Conservation (phyloP, 2,888 invertebrate genomes). For the Stratiomys singularior region DNA sequence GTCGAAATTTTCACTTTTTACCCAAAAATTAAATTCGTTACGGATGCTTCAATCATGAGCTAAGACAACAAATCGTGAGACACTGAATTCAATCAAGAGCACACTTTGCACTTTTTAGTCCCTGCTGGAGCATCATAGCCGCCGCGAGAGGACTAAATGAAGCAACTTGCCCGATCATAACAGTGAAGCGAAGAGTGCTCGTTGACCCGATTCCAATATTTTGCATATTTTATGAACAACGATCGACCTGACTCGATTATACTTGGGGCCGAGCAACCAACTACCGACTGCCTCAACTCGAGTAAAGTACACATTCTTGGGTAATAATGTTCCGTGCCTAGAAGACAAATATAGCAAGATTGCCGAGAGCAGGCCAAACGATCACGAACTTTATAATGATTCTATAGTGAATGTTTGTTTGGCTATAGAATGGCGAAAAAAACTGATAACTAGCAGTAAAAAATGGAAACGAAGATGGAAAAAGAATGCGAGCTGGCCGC, state of each 20-base stretch:
- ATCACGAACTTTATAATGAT: slow-evolving; percentile 49
- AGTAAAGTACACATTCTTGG: slow-evolving; percentile 33
- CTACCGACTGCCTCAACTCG: slow-evolving; percentile 1
- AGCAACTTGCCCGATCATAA: slow-evolving; percentile 17
- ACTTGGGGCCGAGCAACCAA: neutral
- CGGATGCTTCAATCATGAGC: too few relatives aligned
- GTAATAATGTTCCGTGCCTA: slow-evolving; percentile 36
- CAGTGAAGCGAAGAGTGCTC: slow-evolving; percentile 14
- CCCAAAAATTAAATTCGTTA: too few relatives aligned
- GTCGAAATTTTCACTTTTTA: too few relatives aligned
- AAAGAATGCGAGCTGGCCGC: neutral
- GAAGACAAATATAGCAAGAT: slow-evolving; percentile 33
- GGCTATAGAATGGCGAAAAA: neutral
- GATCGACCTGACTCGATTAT: neutral
- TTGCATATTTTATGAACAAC: slow-evolving; percentile 20
- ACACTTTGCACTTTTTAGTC: neutral
- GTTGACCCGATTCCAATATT: slow-evolving; percentile 28
- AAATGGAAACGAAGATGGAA: neutral
- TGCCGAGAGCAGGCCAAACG: slow-evolving; percentile 44
- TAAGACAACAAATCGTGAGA: too few relatives aligned
- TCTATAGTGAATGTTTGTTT: neutral
- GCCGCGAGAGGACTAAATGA: slow-evolving; percentile 1
- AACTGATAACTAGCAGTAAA: neutral
- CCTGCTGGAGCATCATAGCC: neutral
- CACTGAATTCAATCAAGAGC: neutral